Evolutionary conservation across 2,797 vertebrate species (phyloP), one percentile per base, ranked within the genome.

Genomic region (Anguilla obscura): DNA sequence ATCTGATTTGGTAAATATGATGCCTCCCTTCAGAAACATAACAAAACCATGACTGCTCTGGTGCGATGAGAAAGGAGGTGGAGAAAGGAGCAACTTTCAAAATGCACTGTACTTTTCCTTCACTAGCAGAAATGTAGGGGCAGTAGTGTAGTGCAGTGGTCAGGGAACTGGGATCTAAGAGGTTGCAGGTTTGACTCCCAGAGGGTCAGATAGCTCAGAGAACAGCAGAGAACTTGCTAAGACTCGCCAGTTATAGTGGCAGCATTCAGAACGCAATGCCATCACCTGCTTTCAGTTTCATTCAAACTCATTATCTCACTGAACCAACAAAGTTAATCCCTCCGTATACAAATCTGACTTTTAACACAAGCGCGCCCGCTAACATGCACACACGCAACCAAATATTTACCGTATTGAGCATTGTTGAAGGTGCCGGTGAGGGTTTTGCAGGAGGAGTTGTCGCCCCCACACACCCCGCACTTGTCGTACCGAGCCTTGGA

Each of bases 401-500:
- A 27, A 8, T 91, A 79, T 95, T 94, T 94, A 99, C 98, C 98
- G 86, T 99, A 99, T 91, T 93, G 98, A 91, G 97, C 97, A 80
- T 96, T 97, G 92, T 97, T 99, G 95, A 99, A 99, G 91, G 97
- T 97, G 84, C 98, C 98, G 40, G 96, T 92, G 92, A 97, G 92
- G 45, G 97, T 98, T 93, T 95, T 98, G 93, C 98, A 99, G 0
- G 98, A 99, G 0, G 98, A 99, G 93, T 98, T 97, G 94, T 99
- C 98, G 33, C 98, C 98, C 4, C 98, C 98, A 88, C 98, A 99
- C 86, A 99, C 97, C 4, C 98, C 98, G 88, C 98, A 99, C 92
- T 98, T 99, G 95, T 99, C 98, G 93, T 96, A 97, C 92, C 93
- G 97, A 86, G 97, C 97, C 94, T 98, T 99, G 0, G 98, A 99